Conservation (phyloP, 2,113 vertebrate genomes). For the Choloepus hoffmanni region DNA sequence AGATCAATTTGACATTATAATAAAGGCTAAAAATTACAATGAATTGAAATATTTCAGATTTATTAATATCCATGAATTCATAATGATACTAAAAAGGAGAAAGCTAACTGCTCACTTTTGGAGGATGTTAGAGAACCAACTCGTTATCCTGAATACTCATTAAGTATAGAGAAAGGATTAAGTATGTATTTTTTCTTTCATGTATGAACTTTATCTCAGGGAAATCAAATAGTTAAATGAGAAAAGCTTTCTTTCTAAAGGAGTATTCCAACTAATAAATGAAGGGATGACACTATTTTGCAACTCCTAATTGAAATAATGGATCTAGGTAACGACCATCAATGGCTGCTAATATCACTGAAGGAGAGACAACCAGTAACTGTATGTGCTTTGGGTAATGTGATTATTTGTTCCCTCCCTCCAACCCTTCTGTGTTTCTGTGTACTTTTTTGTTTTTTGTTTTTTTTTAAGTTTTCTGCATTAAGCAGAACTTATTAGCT, state of each 20-base stretch:
- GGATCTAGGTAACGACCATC: not conserved
- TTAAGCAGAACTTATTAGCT: not conserved
- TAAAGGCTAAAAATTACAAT: not conserved
- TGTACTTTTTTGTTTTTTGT: too few relatives aligned
- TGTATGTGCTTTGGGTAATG: not conserved
- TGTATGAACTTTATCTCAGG: not conserved
- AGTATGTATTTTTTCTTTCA: not conserved
- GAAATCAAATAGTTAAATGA: not conserved
- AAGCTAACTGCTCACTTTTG: not conserved
- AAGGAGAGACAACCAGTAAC: not conserved
- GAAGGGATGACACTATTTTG: not conserved
- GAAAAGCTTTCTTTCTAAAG: not conserved
- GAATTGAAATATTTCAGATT: not conserved
- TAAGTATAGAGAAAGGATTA: not conserved
- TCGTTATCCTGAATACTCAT: not conserved
- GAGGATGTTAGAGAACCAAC: not conserved
- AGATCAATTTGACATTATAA: not conserved
- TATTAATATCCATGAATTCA: conserved; percentile 11
- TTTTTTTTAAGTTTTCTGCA: not conserved
- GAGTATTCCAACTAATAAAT: not conserved
- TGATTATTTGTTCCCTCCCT: not conserved
- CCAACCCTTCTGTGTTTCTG: not conserved
- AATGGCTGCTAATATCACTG: not conserved
- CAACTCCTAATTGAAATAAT: conserved; percentile 16
- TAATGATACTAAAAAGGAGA: not conserved